Evolutionary conservation across 2,797 vertebrate genomes (phyloP), one percentile per base, ranked within the genome.

Genomic region (Pagetopsis macropterus): DNA sequence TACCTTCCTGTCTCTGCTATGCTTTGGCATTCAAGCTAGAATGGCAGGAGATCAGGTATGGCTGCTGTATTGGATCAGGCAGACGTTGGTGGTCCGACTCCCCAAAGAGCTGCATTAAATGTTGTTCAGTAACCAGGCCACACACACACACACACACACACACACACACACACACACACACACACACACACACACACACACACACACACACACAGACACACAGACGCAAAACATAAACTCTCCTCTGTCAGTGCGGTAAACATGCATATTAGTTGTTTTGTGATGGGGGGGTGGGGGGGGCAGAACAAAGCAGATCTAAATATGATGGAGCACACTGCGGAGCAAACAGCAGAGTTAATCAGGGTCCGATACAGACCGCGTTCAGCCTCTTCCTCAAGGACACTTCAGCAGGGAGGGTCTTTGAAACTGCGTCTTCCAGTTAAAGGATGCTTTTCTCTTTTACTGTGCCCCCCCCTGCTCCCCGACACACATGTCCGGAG

Each of bases 351-450:
- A 58, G 73, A 78, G 72, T 58, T 75, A 72, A 73, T 82, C 69
- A 76, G 78, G 76, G 69, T 85, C 70, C 55, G 51, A 27, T n/a
- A 27, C 55, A 76, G 69, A 70, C 13, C 63, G 49, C 33, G 70
- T 63, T 66, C 14, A 27, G 43, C n/a, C 17, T 83, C 69, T 67
- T 85, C 82, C 76, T 79, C 78, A 85, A 88, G 86, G 82, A 80
- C 56, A 33, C 52, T 56, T 64, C 83, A 70, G 77, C 68, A 37
- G 75, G 82, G 74, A 17, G 71, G 52, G 31, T 49, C 61, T 65
- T 41, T 44, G 49, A 84, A 78, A 79, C 61, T 61, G 76, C 65
- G 27, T 71, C 76, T 57, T 75, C 67, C 61, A 46, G 58, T 50
- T 73, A 64, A 86, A 86, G 43, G 60, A 70, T 71, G 59, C 41